A percentile compares a stretch with the other conserved stretches of the same genome.
These are phyloP conservation scores for Margaritifera margaritifera DNA, from an alignment of 2,888 invertebrate genomes.

Conservation along the genomic window DNA sequence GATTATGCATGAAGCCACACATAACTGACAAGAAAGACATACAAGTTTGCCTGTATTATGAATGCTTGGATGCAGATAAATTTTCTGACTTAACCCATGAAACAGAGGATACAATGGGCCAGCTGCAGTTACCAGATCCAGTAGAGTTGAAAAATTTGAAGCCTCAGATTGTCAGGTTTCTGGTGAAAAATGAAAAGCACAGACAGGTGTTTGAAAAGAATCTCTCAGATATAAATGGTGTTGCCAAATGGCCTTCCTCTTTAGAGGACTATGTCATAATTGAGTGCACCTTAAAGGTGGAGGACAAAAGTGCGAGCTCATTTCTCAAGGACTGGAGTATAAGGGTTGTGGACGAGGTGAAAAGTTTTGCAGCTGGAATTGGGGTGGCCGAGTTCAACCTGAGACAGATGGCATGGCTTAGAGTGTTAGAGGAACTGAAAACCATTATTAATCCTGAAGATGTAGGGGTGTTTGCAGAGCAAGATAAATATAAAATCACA, in stretches of 20 bases:
- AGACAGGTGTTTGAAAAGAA: too few relatives aligned
- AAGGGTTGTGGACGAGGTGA: too few relatives aligned
- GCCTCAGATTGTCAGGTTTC: constrained; percentile 20
- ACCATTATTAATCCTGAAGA: constrained; percentile 19
- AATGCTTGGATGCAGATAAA: constrained; percentile 12
- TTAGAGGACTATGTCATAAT: too few relatives aligned
- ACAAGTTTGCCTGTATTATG: constrained; percentile 20
- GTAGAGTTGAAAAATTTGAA: constrained; percentile 11
- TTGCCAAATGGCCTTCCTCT: too few relatives aligned
- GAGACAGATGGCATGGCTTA: constrained; percentile 10
- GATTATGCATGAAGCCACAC: constrained; percentile 16
- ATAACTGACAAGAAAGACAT: constrained; percentile 7
- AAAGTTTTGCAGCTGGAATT: too few relatives aligned
- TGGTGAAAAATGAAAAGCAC: background rate
- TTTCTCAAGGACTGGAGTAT: too few relatives aligned
- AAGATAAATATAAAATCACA: constrained; percentile 9
- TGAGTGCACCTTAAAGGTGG: too few relatives aligned
- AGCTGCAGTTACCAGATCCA: constrained; percentile 18
- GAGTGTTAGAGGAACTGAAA: constrained; percentile 6
- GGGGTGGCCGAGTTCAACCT: too few relatives aligned
- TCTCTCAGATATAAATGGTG: too few relatives aligned
- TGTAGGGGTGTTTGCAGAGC: constrained; percentile 14
- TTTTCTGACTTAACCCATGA: too few relatives aligned
- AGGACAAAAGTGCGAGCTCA: too few relatives aligned
- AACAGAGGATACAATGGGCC: background rate